phyloP scores from a whole-genome alignment of 2,888 invertebrate species.

The Oasisia sp. region DNA sequence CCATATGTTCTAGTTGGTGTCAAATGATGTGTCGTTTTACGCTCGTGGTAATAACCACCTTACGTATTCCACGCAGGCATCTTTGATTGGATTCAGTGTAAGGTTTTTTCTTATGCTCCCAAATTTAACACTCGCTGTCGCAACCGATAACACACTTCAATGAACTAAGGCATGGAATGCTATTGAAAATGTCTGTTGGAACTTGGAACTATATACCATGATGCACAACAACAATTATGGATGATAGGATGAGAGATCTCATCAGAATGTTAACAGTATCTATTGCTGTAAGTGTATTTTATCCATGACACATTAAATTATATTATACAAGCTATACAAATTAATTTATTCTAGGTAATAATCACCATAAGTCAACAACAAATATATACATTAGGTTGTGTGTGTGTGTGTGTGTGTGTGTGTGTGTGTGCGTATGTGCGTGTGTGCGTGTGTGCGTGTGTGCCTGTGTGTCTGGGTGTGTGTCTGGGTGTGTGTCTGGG shows the following conservation, averaged over 20 bases:
- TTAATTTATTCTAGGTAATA: too few species aligned
- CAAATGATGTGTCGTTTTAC: not conserved
- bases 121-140: not conserved
- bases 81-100: not conserved
- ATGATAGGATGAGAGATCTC: not conserved
- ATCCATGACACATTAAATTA: too few species aligned
- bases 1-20: not conserved
- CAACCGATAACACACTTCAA: not conserved
- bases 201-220: not conserved
- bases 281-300: too few species aligned
- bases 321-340: too few species aligned
- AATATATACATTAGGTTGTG: too few species aligned
- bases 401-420: too few species aligned
- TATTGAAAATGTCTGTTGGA: not conserved
- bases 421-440: too few species aligned
- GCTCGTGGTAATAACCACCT: not conserved
- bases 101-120: not conserved
- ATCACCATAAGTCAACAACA: too few species aligned
- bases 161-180: not conserved
- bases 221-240: not conserved
- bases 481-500: too few species aligned
- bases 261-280: too few species aligned
- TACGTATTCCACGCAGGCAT: not conserved
- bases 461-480: too few species aligned
- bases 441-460: too few species aligned